Base-by-base conservation (phyloP, 2,113 vertebrate genomes). In the Argyrosomus japonicus region DNA sequence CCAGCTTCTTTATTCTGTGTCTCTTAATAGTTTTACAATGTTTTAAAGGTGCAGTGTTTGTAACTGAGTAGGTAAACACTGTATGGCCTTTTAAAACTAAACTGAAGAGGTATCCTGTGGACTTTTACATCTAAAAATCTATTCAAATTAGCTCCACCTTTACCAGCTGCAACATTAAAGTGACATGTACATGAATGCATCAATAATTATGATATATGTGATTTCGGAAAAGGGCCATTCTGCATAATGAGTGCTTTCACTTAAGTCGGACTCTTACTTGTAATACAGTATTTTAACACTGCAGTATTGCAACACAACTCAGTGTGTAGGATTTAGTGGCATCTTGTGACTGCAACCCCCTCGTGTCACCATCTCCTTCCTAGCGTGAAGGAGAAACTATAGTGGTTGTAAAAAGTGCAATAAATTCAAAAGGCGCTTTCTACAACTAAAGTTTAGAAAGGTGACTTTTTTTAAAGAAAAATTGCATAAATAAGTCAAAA, bases 1-100 rank as follows among this genome's bases (percentile, higher is more conserved):
- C 29, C 7, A 19, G 15, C 19, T 32, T 75, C 51, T 70, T 62
- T 68, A 84, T 68, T 86, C 51, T 25, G 36, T 19, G 3, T 61
- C 60, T 61, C 62, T 57, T 40, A 47, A 72, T 27, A 65, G 45
- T 6, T 53, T 67, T 53, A 36, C n/a, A 32, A 65, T 21, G 18
- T 63, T 56, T 58, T 58, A 74, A 60, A 19, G 27, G 23, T 45
- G 7, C 48, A 73, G 3, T 17, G 29, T 68, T 61, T 9, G 10
- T 29, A 70, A 70, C 40, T 14, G 69, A 51, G 25, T n/a, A 4
- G 48, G 3, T 50, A 60, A 61, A 40, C 23, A 51, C 9, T 54
- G 9, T 3, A 14, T 6, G 40, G 45, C 50, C 19, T 12, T 15
- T 1, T 0, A 63, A 36, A 50, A 51, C 13, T 25, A 25, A 13